phyloP scores from a whole-genome alignment of 2,797 vertebrate species.

The Anguilla megastoma region DNA sequence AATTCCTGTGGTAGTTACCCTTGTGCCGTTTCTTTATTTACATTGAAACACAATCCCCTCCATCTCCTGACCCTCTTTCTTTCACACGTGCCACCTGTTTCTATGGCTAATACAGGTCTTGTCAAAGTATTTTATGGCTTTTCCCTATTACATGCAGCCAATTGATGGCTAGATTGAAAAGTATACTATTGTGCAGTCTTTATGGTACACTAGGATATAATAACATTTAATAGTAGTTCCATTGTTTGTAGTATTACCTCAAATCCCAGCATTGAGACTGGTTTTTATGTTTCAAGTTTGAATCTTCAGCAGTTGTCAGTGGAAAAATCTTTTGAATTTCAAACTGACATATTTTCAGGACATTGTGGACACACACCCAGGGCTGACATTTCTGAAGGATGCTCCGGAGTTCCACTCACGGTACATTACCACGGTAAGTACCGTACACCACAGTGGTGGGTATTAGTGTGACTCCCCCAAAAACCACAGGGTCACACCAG shows the following conservation, averaged over 20 bases:
- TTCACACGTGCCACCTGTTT: background rate
- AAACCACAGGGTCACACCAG: background rate
- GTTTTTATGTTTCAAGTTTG: background rate
- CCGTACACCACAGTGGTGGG: background rate
- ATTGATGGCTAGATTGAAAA: background rate
- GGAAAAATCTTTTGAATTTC: background rate
- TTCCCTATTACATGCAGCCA: background rate
- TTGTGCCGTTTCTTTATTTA: background rate
- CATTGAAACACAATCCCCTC: background rate
- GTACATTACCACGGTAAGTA: constrained; percentile 94
- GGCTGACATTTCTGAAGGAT: constrained; percentile 96
- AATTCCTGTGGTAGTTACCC: background rate
- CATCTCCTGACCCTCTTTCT: background rate
- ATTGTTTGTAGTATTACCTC: background rate
- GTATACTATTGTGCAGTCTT: background rate
- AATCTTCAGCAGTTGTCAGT: background rate
- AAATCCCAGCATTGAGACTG: background rate
- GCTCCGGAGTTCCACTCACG: constrained; percentile 98
- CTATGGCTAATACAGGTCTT: background rate
- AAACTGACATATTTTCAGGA: constrained; percentile 71
- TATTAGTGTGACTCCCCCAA: background rate
- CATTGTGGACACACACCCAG: constrained; percentile 95
- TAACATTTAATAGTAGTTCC: background rate
- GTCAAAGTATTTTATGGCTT: background rate
- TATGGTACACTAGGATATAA: background rate